These are phyloP conservation scores for Deroplatys truncata DNA, from an alignment of 2,888 invertebrate species.

Conservation along the genomic window DNA sequence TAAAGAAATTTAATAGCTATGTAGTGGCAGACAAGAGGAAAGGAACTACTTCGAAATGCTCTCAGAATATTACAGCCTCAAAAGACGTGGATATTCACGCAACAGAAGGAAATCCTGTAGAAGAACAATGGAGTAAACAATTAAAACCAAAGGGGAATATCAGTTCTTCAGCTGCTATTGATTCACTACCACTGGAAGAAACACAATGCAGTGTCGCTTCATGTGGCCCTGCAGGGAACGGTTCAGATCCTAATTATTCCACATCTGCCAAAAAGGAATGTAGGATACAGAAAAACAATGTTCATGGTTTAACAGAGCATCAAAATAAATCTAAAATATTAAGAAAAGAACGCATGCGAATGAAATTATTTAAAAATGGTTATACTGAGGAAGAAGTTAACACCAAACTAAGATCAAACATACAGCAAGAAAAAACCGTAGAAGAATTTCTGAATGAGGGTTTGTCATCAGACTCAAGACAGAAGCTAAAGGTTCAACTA, in stretches of 20 bases:
- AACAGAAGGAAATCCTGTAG: neutral
- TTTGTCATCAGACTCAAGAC: conserved; percentile 55
- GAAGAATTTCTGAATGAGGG: conserved; percentile 69
- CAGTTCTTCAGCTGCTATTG: neutral
- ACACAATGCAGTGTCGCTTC: neutral
- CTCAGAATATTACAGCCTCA: neutral
- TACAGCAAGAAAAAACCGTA: conserved; percentile 55
- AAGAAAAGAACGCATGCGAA: conserved; percentile 67
- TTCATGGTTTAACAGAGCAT: neutral
- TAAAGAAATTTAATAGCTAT: conserved; percentile 54
- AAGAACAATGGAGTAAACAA: neutral
- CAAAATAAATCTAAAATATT: conserved; percentile 71
- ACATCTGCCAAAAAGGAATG: neutral
- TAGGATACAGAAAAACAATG: neutral
- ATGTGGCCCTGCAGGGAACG: no score
- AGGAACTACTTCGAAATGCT: neutral
- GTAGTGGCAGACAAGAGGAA: neutral
- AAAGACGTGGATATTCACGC: neutral
- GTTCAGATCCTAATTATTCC: neutral
- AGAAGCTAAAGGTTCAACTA: conserved; percentile 63
- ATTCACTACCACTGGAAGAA: neutral
- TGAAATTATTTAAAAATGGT: conserved; percentile 65
- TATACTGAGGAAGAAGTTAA: conserved; percentile 39
- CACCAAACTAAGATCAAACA: conserved; percentile 31
- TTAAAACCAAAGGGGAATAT: no score